Evolutionary conservation across 2,888 invertebrate genomes (phyloP).

Genomic region (Achlya flavicornis): DNA sequence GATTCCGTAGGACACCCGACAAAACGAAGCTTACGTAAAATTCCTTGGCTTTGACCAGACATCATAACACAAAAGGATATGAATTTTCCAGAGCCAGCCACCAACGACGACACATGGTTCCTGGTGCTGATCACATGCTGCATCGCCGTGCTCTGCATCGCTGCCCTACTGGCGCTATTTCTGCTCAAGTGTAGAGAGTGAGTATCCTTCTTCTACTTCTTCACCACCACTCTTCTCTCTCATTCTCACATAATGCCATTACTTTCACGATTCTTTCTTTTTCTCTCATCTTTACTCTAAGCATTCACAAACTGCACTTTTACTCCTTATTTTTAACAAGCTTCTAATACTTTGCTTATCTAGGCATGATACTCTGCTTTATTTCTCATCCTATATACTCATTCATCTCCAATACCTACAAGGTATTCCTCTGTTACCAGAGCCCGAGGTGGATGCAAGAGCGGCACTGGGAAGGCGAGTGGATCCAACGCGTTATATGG

Average conservation of each 20-base stretch:
- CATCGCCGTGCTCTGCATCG: conserved; percentile 90
- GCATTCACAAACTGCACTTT: not conserved
- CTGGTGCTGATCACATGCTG: conserved; percentile 91
- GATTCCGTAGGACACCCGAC: too few species aligned
- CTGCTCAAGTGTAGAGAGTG: conserved; percentile 93
- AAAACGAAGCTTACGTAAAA: too few species aligned
- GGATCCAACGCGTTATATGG: conserved; percentile 76
- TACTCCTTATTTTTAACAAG: not conserved
- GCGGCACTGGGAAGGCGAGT: conserved; percentile 80
- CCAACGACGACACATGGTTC: conserved; percentile 92
- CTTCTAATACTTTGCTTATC: not conserved
- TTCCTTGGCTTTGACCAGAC: too few species aligned
- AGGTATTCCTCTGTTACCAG: conserved; percentile 47
- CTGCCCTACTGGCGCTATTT: conserved; percentile 90
- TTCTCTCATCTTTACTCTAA: not conserved
- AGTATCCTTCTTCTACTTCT: conserved; percentile 62
- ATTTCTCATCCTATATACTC: conserved; percentile 2
- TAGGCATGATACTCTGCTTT: conserved; percentile 7
- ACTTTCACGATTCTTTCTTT: not conserved
- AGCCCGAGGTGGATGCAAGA: conserved; percentile 81
- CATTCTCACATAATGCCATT: not conserved
- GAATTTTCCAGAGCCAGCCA: conserved; percentile 67
- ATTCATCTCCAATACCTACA: conserved; percentile 14
- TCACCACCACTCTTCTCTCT: not conserved
- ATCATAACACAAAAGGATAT: too few species aligned